phyloP scores from a whole-genome alignment of 2,797 vertebrate genomes.

The Eleutherodactylus coqui region DNA sequence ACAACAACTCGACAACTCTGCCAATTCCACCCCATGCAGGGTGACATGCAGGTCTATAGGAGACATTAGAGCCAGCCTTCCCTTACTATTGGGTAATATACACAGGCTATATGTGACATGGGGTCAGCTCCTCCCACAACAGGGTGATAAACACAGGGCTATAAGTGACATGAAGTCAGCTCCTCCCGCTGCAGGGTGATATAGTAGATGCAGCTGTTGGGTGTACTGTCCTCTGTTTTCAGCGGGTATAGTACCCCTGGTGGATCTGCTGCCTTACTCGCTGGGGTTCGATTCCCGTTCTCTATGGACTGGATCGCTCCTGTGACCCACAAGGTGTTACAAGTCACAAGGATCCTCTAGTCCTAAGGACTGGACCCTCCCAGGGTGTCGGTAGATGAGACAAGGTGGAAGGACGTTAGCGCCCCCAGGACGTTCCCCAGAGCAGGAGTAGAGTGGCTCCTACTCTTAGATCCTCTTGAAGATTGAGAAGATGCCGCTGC shows the following conservation, averaged over 20 bases:
- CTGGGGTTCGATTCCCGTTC: too few species aligned
- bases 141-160: neutral
- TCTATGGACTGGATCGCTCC: too few species aligned
- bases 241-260: neutral
- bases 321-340: too few species aligned
- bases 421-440: neutral
- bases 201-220: neutral
- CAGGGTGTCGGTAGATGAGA: too few species aligned
- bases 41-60: neutral
- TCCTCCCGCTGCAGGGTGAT: constrained; percentile 2
- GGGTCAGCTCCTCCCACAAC: too few species aligned
- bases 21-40: constrained; percentile 9
- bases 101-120: neutral
- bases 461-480: constrained; percentile 38
- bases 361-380: too few species aligned
- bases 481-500: constrained; percentile 44
- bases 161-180: neutral
- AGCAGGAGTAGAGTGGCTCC: neutral
- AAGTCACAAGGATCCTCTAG: too few species aligned
- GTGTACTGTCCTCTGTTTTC: neutral
- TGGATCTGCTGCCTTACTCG: neutral
- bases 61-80: neutral
- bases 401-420: neutral
- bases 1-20: too few species aligned
- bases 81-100: neutral